Evolutionary conservation across 1,140 invertebrate species (phyloP), one percentile per base, ranked within the genome.

Genomic region (Trichonephila clavipes): DNA sequence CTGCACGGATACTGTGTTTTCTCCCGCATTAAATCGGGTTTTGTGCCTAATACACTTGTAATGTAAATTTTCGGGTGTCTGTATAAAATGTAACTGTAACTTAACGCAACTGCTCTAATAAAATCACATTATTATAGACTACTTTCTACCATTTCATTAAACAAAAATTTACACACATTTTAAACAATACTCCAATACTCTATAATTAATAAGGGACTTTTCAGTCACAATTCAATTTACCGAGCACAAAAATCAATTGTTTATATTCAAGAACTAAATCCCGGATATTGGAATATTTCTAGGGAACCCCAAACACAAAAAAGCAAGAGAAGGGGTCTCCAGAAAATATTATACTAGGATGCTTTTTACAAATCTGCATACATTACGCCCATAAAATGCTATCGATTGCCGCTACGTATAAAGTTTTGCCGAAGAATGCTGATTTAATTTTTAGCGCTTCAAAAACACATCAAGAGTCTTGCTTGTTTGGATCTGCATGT

Each of bases 281-380:
- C 0, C 3, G 12, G 28, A 28, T 28, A 77, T 77, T 77, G 34
- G 34, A 77, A 77, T 77, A 77, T 77, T 77, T 77, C 34, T 14
- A 40, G 72, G 14, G 18, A 14, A 34, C 12, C n/a, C 34, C 21
- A 19, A 69, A 69, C 66, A 28, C 14, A 16, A 77, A 77, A n/a
- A 18, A 77, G 24, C 69, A 18, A 77, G 24, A 69, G 12, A 72
- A 72, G 14, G 18, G 14, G 18, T 12, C 18, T 34, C 2, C 28
- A 34, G 72, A 77, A 77, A 77, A 77, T 77, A 77, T 77, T 92
- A 92, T 92, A 40, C 58, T 21, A 19, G 82, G 82, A 92, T 83
- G 90, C 90, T 92, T 92, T 92, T 92, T 92, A 85, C 90, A 85
- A 92, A 92, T 92, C 90, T 92, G 90, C 90, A 92, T 92, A 92